These are phyloP conservation scores for Leucopsar rothschildi DNA, from an alignment of 2,113 vertebrate genomes.

Conservation along the genomic window DNA sequence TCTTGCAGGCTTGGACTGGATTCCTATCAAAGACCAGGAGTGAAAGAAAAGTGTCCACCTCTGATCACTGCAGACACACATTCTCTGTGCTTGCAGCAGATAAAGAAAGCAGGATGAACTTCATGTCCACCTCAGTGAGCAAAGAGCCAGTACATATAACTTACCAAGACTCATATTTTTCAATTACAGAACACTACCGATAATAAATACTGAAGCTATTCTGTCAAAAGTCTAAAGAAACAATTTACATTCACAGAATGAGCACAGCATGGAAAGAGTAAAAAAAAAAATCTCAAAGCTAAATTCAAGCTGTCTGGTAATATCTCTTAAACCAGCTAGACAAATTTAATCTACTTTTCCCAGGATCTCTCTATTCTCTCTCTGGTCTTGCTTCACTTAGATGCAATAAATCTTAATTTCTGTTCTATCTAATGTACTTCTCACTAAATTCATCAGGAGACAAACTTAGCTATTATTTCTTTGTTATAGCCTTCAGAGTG, in stretches of 20 bases:
- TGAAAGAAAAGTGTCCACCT: not conserved
- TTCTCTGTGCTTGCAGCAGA: not conserved
- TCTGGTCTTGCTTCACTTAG: slow-evolving; percentile 1
- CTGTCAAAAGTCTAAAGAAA: not conserved
- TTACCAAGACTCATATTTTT: not conserved
- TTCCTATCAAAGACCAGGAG: not conserved
- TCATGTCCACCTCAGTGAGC: not conserved
- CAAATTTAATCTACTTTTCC: slow-evolving; percentile 29
- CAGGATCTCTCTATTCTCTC: not conserved
- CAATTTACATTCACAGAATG: not conserved
- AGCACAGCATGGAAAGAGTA: not conserved
- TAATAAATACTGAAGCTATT: not conserved
- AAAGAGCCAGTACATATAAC: not conserved
- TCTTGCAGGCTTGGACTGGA: not conserved
- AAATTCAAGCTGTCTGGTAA: not conserved
- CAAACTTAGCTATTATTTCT: slow-evolving; percentile 6
- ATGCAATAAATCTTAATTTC: slow-evolving; percentile 19
- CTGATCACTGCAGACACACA: not conserved
- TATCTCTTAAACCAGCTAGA: not conserved
- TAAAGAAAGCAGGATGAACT: not conserved
- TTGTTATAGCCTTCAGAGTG: not conserved
- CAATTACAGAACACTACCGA: not conserved
- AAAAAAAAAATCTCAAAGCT: not conserved
- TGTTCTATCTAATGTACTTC: not conserved
- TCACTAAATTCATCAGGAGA: slow-evolving; percentile 2